Evolutionary conservation across 2,888 invertebrate genomes (phyloP), one percentile per base, ranked within the genome.

Genomic region (Hetaerina titia): DNA sequence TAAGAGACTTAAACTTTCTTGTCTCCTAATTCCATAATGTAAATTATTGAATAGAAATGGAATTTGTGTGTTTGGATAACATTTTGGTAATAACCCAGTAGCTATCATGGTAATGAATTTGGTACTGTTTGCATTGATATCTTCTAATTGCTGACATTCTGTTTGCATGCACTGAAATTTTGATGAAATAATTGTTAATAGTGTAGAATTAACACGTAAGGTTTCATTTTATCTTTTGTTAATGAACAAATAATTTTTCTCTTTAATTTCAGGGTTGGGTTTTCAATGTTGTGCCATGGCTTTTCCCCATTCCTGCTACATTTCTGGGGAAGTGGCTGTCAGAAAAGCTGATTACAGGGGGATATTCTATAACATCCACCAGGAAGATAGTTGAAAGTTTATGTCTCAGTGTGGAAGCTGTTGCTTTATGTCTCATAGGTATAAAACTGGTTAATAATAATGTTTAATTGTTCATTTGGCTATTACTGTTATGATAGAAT

Each of bases 251-350:
- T 60, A 60, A 0, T n/a, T 81, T 81, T n/a, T 13, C 22, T 11
- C 11, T 89, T 89, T 90, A 8, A 19, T 60, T 95, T n/a, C 95
- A 97, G 97, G 98, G 98, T 89, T 98, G 98, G 98, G 97, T 98
- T 90, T 98, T 98, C 95, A 98, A 98, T 96, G 98, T 98, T 96
- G 97, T 98, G 94, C 98, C 98, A 0, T 98, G 98, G 97, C 96
- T 98, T 60, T 97, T 98, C 5, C 96, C 98, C 95, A 97, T 98
- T 90, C 97, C 98, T 19, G 97, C 97, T 95, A 98, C 98, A 89
- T 97, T 98, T 95, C 96, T 97, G 90, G 98, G 98, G 90, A 98
- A 98, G 96, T 97, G 97, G 96, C 96, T 98, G 45, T 98, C 98
- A 0, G 97, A 98, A 90, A 96, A 96, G 95, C 96, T 98, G 95